Evolutionary conservation across 2,797 vertebrate species (phyloP).

Genomic region (Chiloscyllium punctatum): DNA sequence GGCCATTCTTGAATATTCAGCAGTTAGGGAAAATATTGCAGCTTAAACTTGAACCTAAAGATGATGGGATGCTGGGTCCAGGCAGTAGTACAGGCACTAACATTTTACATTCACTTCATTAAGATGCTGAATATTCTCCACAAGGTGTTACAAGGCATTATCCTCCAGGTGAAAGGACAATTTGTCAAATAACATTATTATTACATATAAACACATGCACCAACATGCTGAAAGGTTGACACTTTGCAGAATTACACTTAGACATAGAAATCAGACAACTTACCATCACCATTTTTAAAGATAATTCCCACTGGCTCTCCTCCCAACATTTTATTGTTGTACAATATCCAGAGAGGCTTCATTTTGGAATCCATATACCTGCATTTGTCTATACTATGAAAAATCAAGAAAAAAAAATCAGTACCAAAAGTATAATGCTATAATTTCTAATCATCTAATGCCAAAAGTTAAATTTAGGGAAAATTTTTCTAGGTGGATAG

Average conservation of each 20-base stretch:
- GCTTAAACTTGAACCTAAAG: not conserved
- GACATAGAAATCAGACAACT: conserved; percentile 58
- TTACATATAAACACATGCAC: not conserved
- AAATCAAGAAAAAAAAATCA: not conserved
- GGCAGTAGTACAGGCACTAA: not conserved
- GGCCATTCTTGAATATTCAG: not conserved
- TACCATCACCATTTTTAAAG: conserved; percentile 97
- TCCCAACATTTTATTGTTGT: conserved; percentile 83
- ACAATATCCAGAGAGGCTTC: conserved; percentile 98
- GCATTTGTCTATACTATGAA: conserved; percentile 82
- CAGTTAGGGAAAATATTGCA: not conserved
- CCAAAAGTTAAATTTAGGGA: not conserved
- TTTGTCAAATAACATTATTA: not conserved
- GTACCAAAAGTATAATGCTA: not conserved
- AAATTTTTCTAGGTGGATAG: not conserved
- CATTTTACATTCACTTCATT: not conserved
- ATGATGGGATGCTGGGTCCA: not conserved
- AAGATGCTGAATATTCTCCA: not conserved
- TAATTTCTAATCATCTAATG: conserved; percentile 30
- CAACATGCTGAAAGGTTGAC: not conserved
- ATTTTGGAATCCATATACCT: conserved; percentile 99
- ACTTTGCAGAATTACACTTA: conserved; percentile 43
- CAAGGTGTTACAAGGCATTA: not conserved
- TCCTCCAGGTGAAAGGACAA: not conserved
- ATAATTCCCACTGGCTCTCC: conserved; percentile 87